These are phyloP conservation scores for Drosophila sturtevanti DNA, from an alignment of 1,140 invertebrate genomes.

Conservation along the genomic window DNA sequence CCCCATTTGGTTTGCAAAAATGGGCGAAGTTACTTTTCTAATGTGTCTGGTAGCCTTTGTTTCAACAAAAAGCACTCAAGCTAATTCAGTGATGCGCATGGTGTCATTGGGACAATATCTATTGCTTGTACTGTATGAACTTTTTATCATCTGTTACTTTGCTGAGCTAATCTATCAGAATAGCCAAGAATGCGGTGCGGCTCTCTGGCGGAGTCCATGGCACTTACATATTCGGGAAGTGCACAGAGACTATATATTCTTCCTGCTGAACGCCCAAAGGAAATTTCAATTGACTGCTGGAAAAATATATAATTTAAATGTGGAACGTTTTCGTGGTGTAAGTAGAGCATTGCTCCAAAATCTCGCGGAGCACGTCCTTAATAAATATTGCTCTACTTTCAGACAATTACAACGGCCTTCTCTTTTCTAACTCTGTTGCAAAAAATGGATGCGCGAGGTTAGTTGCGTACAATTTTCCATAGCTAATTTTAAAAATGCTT, in stretches of 20 bases:
- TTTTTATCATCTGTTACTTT: slow-evolving; percentile 77
- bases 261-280: slow-evolving; percentile 55
- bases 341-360: slow-evolving; percentile 14
- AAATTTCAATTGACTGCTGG: slow-evolving; percentile 69
- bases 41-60: slow-evolving; percentile 74
- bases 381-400: too few relatives aligned
- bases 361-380: too few relatives aligned
- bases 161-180: slow-evolving; percentile 70
- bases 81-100: slow-evolving; percentile 68
- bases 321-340: slow-evolving; percentile 68
- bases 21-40: slow-evolving; percentile 65
- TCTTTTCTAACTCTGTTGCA: slow-evolving; percentile 75
- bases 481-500: not conserved
- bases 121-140: slow-evolving; percentile 59
- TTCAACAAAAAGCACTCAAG: slow-evolving; percentile 67
- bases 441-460: slow-evolving; percentile 65
- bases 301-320: slow-evolving; percentile 67
- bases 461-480: slow-evolving; percentile 23
- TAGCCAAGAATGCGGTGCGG: slow-evolving; percentile 72
- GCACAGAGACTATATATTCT: slow-evolving; percentile 64
- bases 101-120: slow-evolving; percentile 69
- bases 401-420: slow-evolving; percentile 78
- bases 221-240: slow-evolving; percentile 63
- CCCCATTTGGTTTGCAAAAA: slow-evolving; percentile 75
- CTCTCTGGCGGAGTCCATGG: slow-evolving; percentile 72